Evolutionary conservation across 2,113 vertebrate genomes (phyloP).

Genomic region (Sturnus vulgaris): DNA sequence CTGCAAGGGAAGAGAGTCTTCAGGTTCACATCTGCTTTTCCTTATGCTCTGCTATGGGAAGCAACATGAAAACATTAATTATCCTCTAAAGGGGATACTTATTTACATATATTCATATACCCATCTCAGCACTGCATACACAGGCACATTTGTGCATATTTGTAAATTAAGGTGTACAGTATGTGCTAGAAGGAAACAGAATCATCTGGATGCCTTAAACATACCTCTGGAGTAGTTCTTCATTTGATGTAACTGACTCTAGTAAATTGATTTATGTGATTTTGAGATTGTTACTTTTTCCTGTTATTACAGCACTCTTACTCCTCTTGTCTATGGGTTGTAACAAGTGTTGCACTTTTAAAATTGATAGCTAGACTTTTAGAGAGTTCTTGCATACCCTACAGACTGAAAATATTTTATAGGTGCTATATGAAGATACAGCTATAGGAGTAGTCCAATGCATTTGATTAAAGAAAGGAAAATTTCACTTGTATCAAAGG

Average conservation of each 20-base stretch:
- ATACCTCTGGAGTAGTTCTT: neutral
- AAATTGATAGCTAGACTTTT: neutral
- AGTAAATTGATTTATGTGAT: neutral
- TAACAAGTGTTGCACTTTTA: neutral
- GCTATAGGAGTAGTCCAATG: neutral
- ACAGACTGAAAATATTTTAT: neutral
- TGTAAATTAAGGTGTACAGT: neutral
- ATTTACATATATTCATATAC: neutral
- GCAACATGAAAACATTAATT: neutral
- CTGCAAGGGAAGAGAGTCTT: neutral
- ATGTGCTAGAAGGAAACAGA: neutral
- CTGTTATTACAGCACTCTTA: neutral
- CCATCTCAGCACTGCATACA: neutral
- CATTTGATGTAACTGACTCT: neutral
- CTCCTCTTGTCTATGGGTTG: neutral
- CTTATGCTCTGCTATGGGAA: neutral
- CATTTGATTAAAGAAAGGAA: neutral
- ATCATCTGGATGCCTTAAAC: neutral
- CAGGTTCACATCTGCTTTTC: neutral
- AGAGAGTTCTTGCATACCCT: neutral
- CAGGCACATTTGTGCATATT: neutral
- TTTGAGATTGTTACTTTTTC: neutral
- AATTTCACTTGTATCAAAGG: neutral
- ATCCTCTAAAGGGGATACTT: neutral
- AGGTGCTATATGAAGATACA: neutral